Conservation (phyloP, 2,113 vertebrate genomes). For the Sardina pilchardus region DNA sequence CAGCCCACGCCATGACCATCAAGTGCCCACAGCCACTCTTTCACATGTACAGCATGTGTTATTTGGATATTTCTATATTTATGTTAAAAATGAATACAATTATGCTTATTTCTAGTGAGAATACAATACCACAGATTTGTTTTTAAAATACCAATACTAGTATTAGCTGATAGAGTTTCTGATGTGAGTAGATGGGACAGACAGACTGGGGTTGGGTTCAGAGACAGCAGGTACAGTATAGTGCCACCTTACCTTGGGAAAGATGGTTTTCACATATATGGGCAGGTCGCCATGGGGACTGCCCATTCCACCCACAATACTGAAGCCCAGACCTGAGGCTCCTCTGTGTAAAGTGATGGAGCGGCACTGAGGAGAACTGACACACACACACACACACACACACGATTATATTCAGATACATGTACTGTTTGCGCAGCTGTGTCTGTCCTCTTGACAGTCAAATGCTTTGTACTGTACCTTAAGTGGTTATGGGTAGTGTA, state of each 20-base stretch:
- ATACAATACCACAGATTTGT: no score
- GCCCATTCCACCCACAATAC: slow-evolving; percentile 89
- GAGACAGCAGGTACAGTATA: background rate
- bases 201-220: background rate
- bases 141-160: no score
- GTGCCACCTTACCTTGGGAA: slow-evolving; percentile 80
- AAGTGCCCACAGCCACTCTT: background rate
- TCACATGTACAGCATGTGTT: background rate
- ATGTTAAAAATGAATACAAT: no score
- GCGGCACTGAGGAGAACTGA: slow-evolving; percentile 84
- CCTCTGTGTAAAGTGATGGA: slow-evolving; percentile 85
- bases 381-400: slow-evolving; percentile 22
- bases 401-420: slow-evolving; percentile 12
- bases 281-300: slow-evolving; percentile 93
- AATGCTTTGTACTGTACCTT: slow-evolving; percentile 27
- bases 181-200: background rate
- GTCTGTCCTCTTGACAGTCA: background rate
- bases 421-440: background rate
- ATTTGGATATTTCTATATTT: no score
- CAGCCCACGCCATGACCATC: background rate
- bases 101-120: no score
- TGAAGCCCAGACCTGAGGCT: slow-evolving; percentile 88
- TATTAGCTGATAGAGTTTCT: no score
- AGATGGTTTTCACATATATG: slow-evolving; percentile 93
- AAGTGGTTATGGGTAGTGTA: slow-evolving; percentile 25